These are phyloP conservation scores for Lepidurus arcticus DNA, from an alignment of 1,140 invertebrate genomes.

Conservation along the genomic window DNA sequence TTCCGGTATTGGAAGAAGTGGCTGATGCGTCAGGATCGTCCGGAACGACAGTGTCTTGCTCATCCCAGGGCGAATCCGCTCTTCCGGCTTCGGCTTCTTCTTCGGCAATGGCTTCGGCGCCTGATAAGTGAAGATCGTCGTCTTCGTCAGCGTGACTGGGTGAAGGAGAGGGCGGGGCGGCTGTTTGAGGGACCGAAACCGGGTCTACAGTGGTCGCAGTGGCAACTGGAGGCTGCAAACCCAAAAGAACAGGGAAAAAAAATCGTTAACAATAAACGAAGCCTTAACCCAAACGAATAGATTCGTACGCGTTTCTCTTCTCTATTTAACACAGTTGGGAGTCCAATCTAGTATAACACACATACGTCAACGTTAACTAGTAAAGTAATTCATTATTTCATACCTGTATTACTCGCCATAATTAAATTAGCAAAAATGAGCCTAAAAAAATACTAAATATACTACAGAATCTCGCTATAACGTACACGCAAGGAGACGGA, in stretches of 20 bases:
- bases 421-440: too few relatives aligned
- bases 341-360: too few relatives aligned
- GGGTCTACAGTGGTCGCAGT: neutral
- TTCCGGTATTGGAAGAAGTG: neutral
- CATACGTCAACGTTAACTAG: too few relatives aligned
- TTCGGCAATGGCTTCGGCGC: neutral
- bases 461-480: too few relatives aligned
- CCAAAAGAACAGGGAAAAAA: neutral
- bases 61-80: conserved; percentile 4
- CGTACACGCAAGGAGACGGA: too few relatives aligned
- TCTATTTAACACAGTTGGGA: too few relatives aligned
- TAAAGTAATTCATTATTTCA: too few relatives aligned
- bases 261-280: neutral
- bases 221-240: neutral
- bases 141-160: neutral
- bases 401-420: too few relatives aligned
- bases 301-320: too few relatives aligned
- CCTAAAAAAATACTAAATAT: too few relatives aligned
- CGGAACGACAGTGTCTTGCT: neutral
- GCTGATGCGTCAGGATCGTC: neutral
- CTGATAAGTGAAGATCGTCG: neutral
- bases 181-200: neutral
- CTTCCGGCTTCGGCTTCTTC: conserved; percentile 7
- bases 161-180: neutral
- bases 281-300: too few relatives aligned